A percentile compares a stretch with the other conserved stretches of the same genome.
These are phyloP conservation scores for Falco biarmicus DNA, from an alignment of 2,797 vertebrate genomes.

Conservation along the genomic window DNA sequence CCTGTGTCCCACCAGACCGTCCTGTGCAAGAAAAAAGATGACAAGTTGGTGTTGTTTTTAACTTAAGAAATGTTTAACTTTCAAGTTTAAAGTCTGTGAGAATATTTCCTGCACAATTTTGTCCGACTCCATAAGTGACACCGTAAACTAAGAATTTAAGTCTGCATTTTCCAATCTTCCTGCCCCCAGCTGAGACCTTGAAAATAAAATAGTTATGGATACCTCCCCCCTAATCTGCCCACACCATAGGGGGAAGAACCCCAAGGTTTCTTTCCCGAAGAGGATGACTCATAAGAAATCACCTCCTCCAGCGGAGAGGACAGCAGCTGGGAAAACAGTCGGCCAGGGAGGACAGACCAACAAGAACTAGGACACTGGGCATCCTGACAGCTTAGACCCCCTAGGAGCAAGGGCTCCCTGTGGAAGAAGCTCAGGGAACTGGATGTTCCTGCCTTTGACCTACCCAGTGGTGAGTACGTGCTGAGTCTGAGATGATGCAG, in stretches of 20 bases:
- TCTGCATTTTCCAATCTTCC: constrained; percentile 38
- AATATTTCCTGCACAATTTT: constrained; percentile 51
- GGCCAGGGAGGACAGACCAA: background rate
- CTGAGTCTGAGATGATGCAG: constrained; percentile 12
- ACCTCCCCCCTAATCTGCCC: constrained; percentile 29
- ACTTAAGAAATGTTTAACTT: constrained; percentile 59
- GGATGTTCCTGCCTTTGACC: background rate
- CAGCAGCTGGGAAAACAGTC: constrained; percentile 62
- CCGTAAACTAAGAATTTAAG: constrained; percentile 20
- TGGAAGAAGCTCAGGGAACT: background rate
- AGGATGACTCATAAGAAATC: constrained; percentile 43
- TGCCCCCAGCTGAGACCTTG: constrained; percentile 30
- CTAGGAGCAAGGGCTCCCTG: background rate
- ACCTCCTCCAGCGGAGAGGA: constrained; percentile 34
- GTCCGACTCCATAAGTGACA: background rate
- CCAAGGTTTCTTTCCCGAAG: constrained; percentile 36
- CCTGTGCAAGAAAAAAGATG: constrained; percentile 40
- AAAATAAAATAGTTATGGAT: constrained; percentile 28
- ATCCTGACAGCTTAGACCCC: constrained; percentile 23
- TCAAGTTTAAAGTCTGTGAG: constrained; percentile 28
- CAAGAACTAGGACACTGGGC: background rate
- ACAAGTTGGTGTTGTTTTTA: constrained; percentile 40
- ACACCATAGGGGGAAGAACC: background rate
- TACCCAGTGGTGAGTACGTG: background rate
- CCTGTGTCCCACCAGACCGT: constrained; percentile 47